Evolutionary conservation across 1,140 invertebrate species (phyloP).

Genomic region (Pseudomyrmex flavicornis): DNA sequence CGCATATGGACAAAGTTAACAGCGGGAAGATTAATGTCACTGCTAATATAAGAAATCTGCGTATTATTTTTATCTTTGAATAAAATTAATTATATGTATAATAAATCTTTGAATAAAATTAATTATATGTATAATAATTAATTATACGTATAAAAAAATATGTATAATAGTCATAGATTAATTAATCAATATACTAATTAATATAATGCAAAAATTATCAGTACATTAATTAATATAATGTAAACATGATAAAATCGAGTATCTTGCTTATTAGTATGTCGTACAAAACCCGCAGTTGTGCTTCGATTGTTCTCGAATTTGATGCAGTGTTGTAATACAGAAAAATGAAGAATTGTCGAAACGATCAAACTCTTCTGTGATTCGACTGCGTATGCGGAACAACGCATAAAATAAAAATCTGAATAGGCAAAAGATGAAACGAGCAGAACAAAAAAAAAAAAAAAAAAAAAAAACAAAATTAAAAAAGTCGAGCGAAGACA

Average conservation of each 20-base stretch:
- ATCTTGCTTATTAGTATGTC: too few relatives aligned
- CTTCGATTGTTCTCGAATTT: background rate
- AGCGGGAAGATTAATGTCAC: conserved; percentile 28
- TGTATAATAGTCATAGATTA: too few relatives aligned
- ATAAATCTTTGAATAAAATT: too few relatives aligned
- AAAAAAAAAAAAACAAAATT: conserved; percentile 28
- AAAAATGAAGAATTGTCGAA: background rate
- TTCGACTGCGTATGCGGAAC: background rate
- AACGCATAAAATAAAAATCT: background rate
- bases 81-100: too few relatives aligned
- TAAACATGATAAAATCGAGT: too few relatives aligned
- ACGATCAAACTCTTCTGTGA: background rate
- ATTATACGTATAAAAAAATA: too few relatives aligned
- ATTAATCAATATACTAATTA: too few relatives aligned
- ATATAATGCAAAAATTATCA: too few relatives aligned
- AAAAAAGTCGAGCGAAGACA: conserved; percentile 23
- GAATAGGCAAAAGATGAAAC: conserved; percentile 3
- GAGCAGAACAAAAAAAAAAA: background rate
- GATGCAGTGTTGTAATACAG: background rate
- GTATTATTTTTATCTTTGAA: background rate
- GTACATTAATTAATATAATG: too few relatives aligned
- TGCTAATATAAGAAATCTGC: background rate
- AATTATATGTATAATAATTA: too few relatives aligned
- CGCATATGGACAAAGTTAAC: conserved; percentile 1
- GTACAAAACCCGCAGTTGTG: background rate